Percentiles rank a stretch among this genome's conserved stretches.
Evolutionary conservation across 2,888 invertebrate genomes (phyloP).

Genomic region (Spialia ferax): DNA sequence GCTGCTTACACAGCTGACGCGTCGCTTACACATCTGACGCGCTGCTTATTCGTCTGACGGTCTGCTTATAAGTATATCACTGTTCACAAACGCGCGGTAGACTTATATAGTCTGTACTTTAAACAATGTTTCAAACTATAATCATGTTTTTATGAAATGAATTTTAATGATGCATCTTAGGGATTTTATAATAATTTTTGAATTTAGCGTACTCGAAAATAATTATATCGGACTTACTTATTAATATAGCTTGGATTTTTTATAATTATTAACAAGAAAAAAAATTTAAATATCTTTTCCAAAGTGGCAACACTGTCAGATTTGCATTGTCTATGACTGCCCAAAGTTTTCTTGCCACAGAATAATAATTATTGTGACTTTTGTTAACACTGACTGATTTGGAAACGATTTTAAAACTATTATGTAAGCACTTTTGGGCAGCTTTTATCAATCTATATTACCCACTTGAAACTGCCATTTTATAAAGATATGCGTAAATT

Average conservation of each 20-base stretch:
- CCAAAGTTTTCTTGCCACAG: constrained; percentile 47
- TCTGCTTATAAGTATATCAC: too few relatives aligned
- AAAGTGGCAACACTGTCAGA: constrained; percentile 42
- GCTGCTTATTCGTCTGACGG: too few relatives aligned
- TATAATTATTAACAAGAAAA: constrained; percentile 1
- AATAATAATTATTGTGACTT: too few relatives aligned
- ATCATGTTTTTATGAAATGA: constrained; percentile 15
- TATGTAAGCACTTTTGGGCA: constrained; percentile 4
- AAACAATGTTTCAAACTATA: constrained; percentile 11
- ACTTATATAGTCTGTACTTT: constrained; percentile 13
- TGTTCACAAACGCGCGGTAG: constrained; percentile 16
- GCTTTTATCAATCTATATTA: constrained; percentile 15
- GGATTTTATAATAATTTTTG: constrained; percentile 15
- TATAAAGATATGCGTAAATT: constrained; percentile 41
- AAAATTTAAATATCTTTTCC: neutral
- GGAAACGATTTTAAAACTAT: neutral
- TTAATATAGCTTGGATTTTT: constrained; percentile 14
- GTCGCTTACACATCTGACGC: constrained; percentile 6
- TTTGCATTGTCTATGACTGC: neutral
- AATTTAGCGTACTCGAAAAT: constrained; percentile 14
- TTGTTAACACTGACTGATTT: constrained; percentile 7
- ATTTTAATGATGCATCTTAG: constrained; percentile 23
- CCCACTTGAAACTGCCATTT: constrained; percentile 42
- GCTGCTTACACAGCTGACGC: too few relatives aligned
- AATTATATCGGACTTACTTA: constrained; percentile 22